A percentile compares a stretch with the other conserved stretches of the same genome.
phyloP scores from a whole-genome alignment of 2,888 invertebrate species.

The Sericinus montela region DNA sequence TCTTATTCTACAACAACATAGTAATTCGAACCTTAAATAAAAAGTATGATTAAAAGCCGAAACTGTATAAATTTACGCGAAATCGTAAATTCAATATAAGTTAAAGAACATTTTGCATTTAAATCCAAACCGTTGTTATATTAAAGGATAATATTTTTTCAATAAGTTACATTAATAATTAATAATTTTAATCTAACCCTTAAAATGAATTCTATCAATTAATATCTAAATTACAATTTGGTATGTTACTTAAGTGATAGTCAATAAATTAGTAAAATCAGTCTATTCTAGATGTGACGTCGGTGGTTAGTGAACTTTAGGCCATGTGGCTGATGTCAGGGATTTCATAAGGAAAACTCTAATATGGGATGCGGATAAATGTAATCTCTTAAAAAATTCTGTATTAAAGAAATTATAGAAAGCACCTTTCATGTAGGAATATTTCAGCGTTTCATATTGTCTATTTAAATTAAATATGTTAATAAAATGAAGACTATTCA shows the following conservation, averaged over 20 bases:
- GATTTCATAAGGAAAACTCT: not conserved
- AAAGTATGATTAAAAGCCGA: no score
- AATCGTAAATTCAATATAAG: not conserved
- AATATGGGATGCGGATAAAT: not conserved
- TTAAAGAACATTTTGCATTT: not conserved
- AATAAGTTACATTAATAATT: not conserved
- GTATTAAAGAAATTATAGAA: not conserved
- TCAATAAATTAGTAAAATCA: conserved; percentile 63
- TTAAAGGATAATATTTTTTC: not conserved
- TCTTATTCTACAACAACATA: not conserved
- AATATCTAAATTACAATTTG: conserved; percentile 46
- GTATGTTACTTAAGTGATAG: conserved; percentile 57
- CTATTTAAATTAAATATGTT: not conserved
- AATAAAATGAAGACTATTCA: not conserved
- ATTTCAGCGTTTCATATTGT: no score
- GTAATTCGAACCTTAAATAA: not conserved
- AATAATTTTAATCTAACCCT: not conserved
- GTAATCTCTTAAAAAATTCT: not conserved
- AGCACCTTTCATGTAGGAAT: conserved; percentile 11
- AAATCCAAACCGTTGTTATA: not conserved
- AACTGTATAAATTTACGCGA: no score
- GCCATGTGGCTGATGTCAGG: conserved; percentile 1
- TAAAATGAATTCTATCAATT: conserved; percentile 12
- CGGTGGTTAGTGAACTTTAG: conserved; percentile 57
- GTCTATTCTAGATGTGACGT: conserved; percentile 56